These are phyloP conservation scores for Oreochromis grahami DNA, from an alignment of 2,797 vertebrate genomes.

Conservation along the genomic window DNA sequence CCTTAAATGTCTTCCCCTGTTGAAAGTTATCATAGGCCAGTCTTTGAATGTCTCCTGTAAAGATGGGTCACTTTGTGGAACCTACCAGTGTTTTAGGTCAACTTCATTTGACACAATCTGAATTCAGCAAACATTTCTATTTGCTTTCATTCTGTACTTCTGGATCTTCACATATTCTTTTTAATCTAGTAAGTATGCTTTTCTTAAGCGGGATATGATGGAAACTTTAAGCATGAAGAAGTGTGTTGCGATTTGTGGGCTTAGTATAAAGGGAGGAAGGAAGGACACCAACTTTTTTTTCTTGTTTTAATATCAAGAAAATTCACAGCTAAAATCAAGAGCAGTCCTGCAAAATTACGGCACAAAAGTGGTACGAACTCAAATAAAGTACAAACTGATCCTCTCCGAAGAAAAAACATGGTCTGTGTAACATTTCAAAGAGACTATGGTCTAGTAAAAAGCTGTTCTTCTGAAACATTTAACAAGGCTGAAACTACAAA, in stretches of 20 bases:
- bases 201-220: not conserved
- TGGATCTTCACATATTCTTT: not conserved
- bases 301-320: not conserved
- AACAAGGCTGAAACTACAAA: not conserved
- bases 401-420: not conserved
- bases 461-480: not conserved
- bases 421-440: not conserved
- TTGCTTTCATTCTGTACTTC: not conserved
- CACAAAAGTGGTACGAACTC: not conserved
- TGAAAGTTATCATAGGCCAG: not conserved
- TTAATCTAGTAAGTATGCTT: not conserved
- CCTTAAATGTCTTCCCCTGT: not conserved
- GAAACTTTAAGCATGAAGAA: not conserved
- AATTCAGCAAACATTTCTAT: not conserved
- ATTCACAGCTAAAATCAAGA: not conserved
- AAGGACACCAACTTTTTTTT: not conserved
- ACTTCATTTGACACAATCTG: not conserved
- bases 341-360: not conserved
- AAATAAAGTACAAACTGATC: not conserved
- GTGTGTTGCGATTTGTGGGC: not conserved
- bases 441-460: not conserved
- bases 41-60: not conserved
- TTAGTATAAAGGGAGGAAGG: not conserved
- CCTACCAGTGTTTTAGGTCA: not conserved
- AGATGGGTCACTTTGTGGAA: not conserved